Base-by-base conservation (phyloP, 2,888 invertebrate species). In the Drosophila helvetica region DNA sequence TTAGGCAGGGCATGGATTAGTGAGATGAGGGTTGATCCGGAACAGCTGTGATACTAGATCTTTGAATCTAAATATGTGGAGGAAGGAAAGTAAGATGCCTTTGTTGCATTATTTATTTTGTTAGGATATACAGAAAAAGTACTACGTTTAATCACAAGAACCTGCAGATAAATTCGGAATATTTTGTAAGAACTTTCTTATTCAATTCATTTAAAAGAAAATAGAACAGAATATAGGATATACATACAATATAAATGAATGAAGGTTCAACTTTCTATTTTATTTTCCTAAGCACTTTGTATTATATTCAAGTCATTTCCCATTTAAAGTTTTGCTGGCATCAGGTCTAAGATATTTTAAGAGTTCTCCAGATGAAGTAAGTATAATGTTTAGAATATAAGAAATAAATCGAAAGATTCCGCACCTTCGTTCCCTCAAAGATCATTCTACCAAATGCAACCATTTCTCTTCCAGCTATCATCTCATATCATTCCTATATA, bases 21-120 rank as follows among this genome's bases (percentile, higher is more conserved):
- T 43, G 3, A 25, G 25, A 43, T 56, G 22, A 50, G 55, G 55
- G 65, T 55, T 66, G 55, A 15, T 38, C 15, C 15, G 38, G 15
- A 6, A 15, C 38, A 38, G 38, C 38, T 38, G 38, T 6, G n/a
- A n/a, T n/a, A 2, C 15, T 2, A 38, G 7, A n/a, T n/a, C 15
- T n/a, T 15, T 38, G 38, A 2, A 38, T 7, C 27, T 8, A 27
- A 7, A 7, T 38, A 15, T n/a, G 38, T 4, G 5, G 1, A 1
- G n/a, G n/a, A 38, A 38, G 2, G 15, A 10, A 10, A 3, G 30
- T 12, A 33, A 15, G 12, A 12, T 15, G 12, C 1, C 5, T 12
- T 33, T 3, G 4, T 1, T 12, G 38, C 7, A 27, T 25, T 25
- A 25, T 7, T 7, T 25, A 25, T 25, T 7, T 25, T 7, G 7